Percentiles rank a stretch among this genome's conserved stretches.
These are phyloP conservation scores for Nymphalis polychloros DNA, from an alignment of 2,888 invertebrate genomes.

Conservation along the genomic window DNA sequence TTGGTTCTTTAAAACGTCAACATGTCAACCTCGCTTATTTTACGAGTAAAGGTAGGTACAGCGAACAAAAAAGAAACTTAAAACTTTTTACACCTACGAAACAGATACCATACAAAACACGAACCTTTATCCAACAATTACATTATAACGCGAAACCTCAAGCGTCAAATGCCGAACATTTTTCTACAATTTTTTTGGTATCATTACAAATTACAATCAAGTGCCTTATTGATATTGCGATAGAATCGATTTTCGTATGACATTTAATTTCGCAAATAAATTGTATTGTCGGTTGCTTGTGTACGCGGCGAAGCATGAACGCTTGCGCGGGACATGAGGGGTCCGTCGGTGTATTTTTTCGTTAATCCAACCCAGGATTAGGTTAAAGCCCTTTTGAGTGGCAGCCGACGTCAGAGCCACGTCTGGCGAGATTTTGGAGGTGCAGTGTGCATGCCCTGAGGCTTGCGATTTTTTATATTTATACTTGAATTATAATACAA, in stretches of 20 bases:
- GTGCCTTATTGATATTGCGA: background rate
- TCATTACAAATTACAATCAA: background rate
- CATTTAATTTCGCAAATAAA: slow-evolving; percentile 19
- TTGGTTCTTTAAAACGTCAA: background rate
- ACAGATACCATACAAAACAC: slow-evolving; percentile 55
- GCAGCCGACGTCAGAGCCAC: slow-evolving; percentile 78
- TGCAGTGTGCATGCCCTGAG: slow-evolving; percentile 46
- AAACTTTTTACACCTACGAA: slow-evolving; percentile 47
- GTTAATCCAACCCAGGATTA: slow-evolving; percentile 79
- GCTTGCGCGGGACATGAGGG: slow-evolving; percentile 75
- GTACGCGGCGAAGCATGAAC: slow-evolving; percentile 73
- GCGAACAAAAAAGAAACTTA: slow-evolving; percentile 16
- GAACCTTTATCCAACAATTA: slow-evolving; percentile 74
- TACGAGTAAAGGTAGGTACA: background rate
- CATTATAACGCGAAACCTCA: slow-evolving; percentile 75
- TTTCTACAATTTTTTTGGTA: slow-evolving; percentile 16
- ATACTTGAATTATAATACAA: slow-evolving; percentile 8
- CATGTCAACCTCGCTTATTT: slow-evolving; percentile 3
- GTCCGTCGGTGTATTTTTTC: slow-evolving; percentile 75
- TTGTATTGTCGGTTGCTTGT: slow-evolving; percentile 33
- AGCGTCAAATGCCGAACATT: slow-evolving; percentile 71
- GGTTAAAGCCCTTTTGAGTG: slow-evolving; percentile 79
- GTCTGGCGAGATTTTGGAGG: slow-evolving; percentile 53
- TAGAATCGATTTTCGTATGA: slow-evolving; percentile 43
- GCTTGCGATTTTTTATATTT: slow-evolving; percentile 46